Evolutionary conservation across 1,140 invertebrate species (phyloP), one percentile per base, ranked within the genome.

Genomic region (Drosophila trapezifrons): DNA sequence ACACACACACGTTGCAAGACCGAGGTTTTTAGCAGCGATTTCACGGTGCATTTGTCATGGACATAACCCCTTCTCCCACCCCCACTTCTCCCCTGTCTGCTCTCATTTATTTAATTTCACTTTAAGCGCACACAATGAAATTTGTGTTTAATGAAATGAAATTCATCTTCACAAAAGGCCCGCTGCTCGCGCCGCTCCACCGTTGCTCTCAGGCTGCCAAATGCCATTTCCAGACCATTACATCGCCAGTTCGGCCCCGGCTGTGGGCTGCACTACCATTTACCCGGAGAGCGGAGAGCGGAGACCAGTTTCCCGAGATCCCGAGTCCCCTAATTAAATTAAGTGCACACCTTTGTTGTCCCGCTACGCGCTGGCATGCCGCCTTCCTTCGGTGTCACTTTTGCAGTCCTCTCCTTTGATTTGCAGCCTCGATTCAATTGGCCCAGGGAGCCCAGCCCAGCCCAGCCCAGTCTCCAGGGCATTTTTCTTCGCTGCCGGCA

Each of bases 161-260:
- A 89, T 89, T 80, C 85, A 90, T 84, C 76, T 79, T 75, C 66
- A 59, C 66, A 58, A 74, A 79, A 62, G 58, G 75, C 67, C 65
- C 55, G 49, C 42, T 10, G 37, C 32, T 29, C 20, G 8, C 29
- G 25, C 54, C 37, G 27, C 59, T 47, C 62, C 46, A 17, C 6
- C 51, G 51, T 62, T 67, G 64, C 62, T 66, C 47, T 29, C 51
- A 64, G 60, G 52, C 49, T 70, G 71, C 62, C 66, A 83, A 86
- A 87, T 86, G 78, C 82, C 77, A 70, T 84, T 89, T 89, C 80
- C 84, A 90, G 77, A 52, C 80, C 85, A 89, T 89, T 89, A 89
- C 80, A 72, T 84, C 37, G 52, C 57, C 58, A 67, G 60, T 52
- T 65, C 37, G 66, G 49, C 8, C 43, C 55, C 8, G 40, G 27